phyloP scores from a whole-genome alignment of 2,888 invertebrate species.

The Resseliella maxima region DNA sequence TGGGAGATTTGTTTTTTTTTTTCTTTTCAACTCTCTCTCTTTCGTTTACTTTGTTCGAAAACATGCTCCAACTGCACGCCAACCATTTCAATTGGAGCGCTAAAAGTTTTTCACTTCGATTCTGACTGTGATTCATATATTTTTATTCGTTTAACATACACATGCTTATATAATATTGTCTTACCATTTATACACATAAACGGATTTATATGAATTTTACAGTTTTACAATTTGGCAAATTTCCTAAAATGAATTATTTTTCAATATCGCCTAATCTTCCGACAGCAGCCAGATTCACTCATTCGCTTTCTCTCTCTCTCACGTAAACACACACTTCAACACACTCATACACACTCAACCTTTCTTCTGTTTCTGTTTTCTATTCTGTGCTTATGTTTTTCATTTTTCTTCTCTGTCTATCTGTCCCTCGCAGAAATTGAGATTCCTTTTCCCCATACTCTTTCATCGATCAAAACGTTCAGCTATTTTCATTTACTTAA shows the following conservation, averaged over 20 bases:
- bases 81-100: slow-evolving; percentile 11
- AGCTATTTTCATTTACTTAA: neutral
- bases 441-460: no score
- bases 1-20: neutral
- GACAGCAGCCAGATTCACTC: neutral
- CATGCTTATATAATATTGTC: neutral
- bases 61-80: slow-evolving; percentile 6
- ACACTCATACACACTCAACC: no score
- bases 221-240: slow-evolving; percentile 23
- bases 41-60: neutral
- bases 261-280: neutral
- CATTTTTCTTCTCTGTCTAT: no score
- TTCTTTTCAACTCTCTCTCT: neutral
- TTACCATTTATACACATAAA: slow-evolving; percentile 12
- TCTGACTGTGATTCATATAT: no score
- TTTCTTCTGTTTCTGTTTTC: no score
- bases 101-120: neutral
- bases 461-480: neutral
- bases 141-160: neutral
- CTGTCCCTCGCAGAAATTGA: no score
- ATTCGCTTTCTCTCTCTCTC: neutral
- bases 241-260: slow-evolving; percentile 53
- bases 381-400: no score
- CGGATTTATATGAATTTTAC: slow-evolving; percentile 14
- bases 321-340: no score